A percentile compares a stretch with the other conserved stretches of the same genome.
These are phyloP conservation scores for Hemitrygon akajei DNA, from an alignment of 2,797 vertebrate species.

Conservation along the genomic window DNA sequence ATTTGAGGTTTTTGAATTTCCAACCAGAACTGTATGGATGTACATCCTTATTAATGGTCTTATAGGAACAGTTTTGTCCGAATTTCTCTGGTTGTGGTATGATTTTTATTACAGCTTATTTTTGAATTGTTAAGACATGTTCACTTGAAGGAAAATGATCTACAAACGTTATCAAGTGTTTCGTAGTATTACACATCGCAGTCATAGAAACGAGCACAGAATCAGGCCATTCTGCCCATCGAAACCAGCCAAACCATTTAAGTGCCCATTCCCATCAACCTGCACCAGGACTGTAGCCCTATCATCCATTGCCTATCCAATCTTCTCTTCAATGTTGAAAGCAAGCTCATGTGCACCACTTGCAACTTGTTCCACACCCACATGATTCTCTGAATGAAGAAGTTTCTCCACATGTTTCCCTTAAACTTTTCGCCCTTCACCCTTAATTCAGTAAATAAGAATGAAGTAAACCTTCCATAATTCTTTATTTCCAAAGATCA, in stretches of 20 bases:
- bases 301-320: too few relatives aligned
- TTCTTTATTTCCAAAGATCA: neutral
- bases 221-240: too few relatives aligned
- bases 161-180: neutral
- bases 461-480: neutral
- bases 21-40: constrained; percentile 82
- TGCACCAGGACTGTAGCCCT: too few relatives aligned
- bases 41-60: constrained; percentile 93
- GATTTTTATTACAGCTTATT: constrained; percentile 42
- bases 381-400: too few relatives aligned
- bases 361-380: too few relatives aligned
- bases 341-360: too few relatives aligned
- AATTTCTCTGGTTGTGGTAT: constrained; percentile 96
- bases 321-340: too few relatives aligned
- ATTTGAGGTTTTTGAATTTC: constrained; percentile 88
- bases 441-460: neutral
- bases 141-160: neutral
- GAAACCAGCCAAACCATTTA: too few relatives aligned
- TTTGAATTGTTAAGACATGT: neutral
- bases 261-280: too few relatives aligned
- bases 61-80: constrained; percentile 88
- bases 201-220: too few relatives aligned
- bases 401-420: too few relatives aligned
- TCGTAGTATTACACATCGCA: neutral
- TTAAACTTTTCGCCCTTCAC: too few relatives aligned